Conservation (phyloP, 2,797 vertebrate genomes). For the Euphonia xanthogaster region DNA sequence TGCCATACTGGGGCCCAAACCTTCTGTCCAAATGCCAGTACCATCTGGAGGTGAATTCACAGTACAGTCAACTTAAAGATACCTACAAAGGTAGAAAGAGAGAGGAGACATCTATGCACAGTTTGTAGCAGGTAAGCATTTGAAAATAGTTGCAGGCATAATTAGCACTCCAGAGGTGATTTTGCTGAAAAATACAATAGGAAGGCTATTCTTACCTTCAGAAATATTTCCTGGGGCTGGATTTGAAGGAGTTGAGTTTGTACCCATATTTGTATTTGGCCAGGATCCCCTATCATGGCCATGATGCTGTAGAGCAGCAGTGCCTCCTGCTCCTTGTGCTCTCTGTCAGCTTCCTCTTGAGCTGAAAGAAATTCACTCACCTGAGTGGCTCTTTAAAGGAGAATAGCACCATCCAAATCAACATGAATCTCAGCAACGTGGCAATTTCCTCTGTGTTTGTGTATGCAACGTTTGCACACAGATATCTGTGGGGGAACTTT, state of each 20-base stretch:
- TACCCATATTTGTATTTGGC: background rate
- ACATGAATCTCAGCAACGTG: background rate
- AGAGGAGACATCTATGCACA: background rate
- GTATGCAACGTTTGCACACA: accelerated
- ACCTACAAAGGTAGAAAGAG: background rate
- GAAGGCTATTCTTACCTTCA: background rate
- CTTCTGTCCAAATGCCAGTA: background rate
- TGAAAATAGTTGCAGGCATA: background rate
- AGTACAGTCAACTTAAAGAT: background rate
- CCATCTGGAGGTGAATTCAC: background rate
- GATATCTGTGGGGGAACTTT: background rate
- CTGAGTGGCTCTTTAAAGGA: background rate
- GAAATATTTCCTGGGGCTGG: background rate
- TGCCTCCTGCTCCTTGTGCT: background rate
- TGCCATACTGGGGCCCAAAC: background rate
- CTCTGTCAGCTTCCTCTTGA: background rate
- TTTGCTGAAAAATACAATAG: background rate
- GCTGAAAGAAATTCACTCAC: background rate
- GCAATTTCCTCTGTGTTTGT: background rate
- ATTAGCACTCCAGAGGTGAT: background rate
- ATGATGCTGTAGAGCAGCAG: background rate
- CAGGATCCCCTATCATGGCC: background rate
- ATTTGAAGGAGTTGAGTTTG: background rate
- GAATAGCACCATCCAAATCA: background rate
- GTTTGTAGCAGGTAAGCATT: background rate